Percentiles rank a stretch among this genome's conserved stretches.
phyloP scores from a whole-genome alignment of 2,797 vertebrate species.

The Sebastes hubbsi region DNA sequence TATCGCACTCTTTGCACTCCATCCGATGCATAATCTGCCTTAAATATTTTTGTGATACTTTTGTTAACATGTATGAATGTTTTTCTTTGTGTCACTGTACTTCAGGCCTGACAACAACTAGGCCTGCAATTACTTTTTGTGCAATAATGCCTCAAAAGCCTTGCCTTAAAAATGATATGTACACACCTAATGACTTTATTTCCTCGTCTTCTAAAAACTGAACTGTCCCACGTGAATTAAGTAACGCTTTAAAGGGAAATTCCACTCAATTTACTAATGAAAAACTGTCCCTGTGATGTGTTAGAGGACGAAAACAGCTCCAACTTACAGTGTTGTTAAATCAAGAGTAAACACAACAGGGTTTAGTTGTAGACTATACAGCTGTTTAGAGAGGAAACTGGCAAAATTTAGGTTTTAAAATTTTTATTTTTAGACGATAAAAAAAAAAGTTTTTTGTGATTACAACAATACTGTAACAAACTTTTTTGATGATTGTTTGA shows the following conservation, averaged over 20 bases:
- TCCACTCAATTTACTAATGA: background rate
- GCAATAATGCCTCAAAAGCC: constrained; percentile 3
- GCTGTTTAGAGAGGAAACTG: too few species aligned
- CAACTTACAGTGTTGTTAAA: background rate
- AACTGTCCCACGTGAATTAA: background rate
- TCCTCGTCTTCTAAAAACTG: background rate
- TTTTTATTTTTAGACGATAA: background rate
- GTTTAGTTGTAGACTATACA: background rate
- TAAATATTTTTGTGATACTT: background rate
- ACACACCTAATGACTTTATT: background rate
- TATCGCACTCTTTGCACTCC: constrained; percentile 10
- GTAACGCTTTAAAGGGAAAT: background rate
- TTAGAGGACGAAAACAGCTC: background rate
- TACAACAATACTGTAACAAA: background rate
- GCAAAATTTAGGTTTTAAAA: too few species aligned
- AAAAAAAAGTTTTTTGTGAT: too few species aligned
- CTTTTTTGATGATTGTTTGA: too few species aligned
- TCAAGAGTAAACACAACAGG: background rate
- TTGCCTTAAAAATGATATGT: background rate
- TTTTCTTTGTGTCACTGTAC: constrained; percentile 3
- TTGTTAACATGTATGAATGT: background rate
- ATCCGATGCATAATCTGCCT: background rate
- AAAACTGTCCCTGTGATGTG: too few species aligned
- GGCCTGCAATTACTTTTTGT: constrained; percentile 11
- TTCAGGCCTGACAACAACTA: background rate